Conservation (phyloP, 2,113 vertebrate genomes). For the Gadus macrocephalus region DNA sequence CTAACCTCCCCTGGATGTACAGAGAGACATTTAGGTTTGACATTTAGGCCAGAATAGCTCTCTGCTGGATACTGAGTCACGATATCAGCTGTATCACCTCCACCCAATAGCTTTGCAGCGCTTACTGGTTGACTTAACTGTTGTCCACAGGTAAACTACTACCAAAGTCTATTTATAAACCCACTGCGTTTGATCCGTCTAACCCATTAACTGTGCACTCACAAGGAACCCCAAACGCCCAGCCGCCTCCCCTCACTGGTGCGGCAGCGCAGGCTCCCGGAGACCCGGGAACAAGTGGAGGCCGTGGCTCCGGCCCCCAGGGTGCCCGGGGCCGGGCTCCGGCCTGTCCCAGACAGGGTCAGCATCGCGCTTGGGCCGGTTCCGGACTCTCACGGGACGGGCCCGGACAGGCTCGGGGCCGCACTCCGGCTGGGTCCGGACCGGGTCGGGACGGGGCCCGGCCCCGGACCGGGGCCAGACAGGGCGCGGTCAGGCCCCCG, state of each 20-base stretch:
- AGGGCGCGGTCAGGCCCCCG: conserved; percentile 29
- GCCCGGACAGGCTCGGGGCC: conserved; percentile 11
- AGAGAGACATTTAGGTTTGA: not conserved
- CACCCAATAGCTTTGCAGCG: not conserved
- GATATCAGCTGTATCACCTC: not conserved
- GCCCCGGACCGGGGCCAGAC: conserved; percentile 36
- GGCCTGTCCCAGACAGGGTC: conserved; percentile 13
- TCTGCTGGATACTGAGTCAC: not conserved
- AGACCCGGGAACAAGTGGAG: conserved; percentile 14
- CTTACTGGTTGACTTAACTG: not conserved
- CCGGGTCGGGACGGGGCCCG: conserved; percentile 16
- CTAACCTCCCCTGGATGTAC: not conserved
- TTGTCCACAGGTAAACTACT: not conserved
- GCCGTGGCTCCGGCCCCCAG: conserved; percentile 34
- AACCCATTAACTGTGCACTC: conserved; percentile 49
- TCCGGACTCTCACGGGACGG: conserved; percentile 26
- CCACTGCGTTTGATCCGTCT: not conserved
- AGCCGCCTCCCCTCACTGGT: conserved; percentile 47
- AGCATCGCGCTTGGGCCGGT: conserved; percentile 34
- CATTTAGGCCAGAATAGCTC: not conserved
- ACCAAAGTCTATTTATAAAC: not conserved
- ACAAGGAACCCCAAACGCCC: conserved; percentile 59
- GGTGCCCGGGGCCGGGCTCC: no score
- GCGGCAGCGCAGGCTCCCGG: conserved; percentile 46
- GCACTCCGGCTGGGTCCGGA: not conserved